phyloP scores from a whole-genome alignment of 2,797 vertebrate species.

The Sylvia borin region DNA sequence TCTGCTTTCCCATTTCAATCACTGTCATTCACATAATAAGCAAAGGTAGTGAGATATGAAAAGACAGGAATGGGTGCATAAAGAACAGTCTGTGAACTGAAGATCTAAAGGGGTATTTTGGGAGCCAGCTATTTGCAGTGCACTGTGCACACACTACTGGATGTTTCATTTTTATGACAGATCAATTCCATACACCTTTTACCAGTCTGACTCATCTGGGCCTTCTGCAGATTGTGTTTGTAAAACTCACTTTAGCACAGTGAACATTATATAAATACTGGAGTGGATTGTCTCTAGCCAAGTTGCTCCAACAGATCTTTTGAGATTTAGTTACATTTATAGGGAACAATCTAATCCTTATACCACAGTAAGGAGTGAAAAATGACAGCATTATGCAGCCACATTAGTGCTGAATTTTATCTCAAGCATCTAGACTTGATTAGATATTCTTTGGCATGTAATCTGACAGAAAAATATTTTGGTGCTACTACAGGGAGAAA shows the following conservation, averaged over 20 bases:
- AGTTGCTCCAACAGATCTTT: not conserved
- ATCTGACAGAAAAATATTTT: constrained; percentile 8
- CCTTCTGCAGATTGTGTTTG: not conserved
- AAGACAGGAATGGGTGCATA: not conserved
- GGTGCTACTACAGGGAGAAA: not conserved
- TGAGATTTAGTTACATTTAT: not conserved
- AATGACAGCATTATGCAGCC: not conserved
- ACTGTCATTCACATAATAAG: not conserved
- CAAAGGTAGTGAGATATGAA: not conserved
- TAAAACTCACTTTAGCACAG: not conserved
- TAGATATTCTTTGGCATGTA: not conserved
- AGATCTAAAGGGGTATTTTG: not conserved
- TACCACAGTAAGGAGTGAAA: not conserved
- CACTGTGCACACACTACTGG: not conserved
- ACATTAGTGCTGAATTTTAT: not conserved
- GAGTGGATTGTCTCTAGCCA: not conserved
- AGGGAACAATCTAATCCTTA: not conserved
- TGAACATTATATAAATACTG: constrained; percentile 1
- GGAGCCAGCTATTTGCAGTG: not conserved
- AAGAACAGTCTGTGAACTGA: not conserved
- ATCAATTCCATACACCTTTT: not conserved
- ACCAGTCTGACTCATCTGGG: not conserved
- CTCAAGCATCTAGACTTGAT: not conserved
- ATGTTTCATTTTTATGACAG: constrained; percentile 2
- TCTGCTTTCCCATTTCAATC: not conserved